phyloP scores from a whole-genome alignment of 2,888 invertebrate species.

The Malthinus seriepunctatus region DNA sequence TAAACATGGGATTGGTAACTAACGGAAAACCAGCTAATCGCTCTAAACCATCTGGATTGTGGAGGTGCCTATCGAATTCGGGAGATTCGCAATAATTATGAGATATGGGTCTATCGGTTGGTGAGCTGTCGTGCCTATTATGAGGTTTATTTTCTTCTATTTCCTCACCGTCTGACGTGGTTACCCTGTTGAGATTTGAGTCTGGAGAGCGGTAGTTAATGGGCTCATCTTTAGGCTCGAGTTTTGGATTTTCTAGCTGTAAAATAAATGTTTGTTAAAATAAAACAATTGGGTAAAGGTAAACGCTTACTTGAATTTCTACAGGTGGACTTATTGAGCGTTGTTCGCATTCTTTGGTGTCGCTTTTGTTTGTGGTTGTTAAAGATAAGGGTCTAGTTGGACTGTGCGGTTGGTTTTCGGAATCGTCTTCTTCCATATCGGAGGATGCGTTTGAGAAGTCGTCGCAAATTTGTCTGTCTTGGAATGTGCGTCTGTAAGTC shows the following conservation, averaged over 20 bases:
- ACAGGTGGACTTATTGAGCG: constrained; percentile 47
- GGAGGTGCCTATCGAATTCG: constrained; percentile 43
- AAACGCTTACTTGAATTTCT: constrained; percentile 50
- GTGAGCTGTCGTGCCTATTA: constrained; percentile 37
- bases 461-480: constrained; percentile 65
- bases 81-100: constrained; percentile 49
- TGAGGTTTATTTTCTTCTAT: constrained; percentile 46
- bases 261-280: constrained; percentile 31
- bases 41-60: constrained; percentile 50
- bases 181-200: constrained; percentile 61
- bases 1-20: constrained; percentile 86
- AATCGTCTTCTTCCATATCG: constrained; percentile 69
- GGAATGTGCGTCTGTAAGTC: constrained; percentile 61
- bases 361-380: constrained; percentile 65
- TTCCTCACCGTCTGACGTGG: constrained; percentile 62
- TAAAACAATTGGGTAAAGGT: neutral
- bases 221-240: constrained; percentile 49
- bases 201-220: constrained; percentile 55
- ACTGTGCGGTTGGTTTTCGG: constrained; percentile 62
- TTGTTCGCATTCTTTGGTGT: constrained; percentile 57
- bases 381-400: constrained; percentile 72
- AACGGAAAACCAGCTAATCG: constrained; percentile 69
- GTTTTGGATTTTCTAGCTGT: constrained; percentile 47
- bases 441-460: constrained; percentile 69
- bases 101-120: constrained; percentile 39